phyloP scores from a whole-genome alignment of 2,888 invertebrate species.

The Mayetiola destructor region DNA sequence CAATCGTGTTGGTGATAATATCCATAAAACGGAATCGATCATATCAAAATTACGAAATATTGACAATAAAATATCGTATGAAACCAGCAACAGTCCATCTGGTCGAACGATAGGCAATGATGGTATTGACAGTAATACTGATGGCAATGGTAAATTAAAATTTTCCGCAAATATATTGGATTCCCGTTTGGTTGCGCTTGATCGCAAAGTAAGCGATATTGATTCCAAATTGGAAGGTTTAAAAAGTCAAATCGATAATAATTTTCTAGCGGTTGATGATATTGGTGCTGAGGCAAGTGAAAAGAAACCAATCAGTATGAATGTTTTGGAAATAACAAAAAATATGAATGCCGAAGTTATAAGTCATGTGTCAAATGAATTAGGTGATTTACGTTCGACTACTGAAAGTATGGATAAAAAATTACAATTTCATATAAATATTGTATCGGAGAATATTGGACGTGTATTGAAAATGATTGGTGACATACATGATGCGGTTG shows the following conservation, averaged over 20 bases:
- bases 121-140: neutral
- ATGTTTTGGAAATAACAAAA: constrained; percentile 68
- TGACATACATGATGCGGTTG: constrained; percentile 70
- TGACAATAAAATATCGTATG: constrained; percentile 59
- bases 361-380: constrained; percentile 65
- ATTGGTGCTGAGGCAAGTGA: constrained; percentile 78
- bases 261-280: constrained; percentile 65
- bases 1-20: constrained; percentile 66
- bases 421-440: constrained; percentile 68
- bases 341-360: constrained; percentile 69
- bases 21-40: constrained; percentile 70
- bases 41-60: constrained; percentile 60
- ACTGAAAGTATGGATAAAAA: constrained; percentile 68
- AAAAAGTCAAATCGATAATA: constrained; percentile 70
- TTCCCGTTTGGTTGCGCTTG: constrained; percentile 52
- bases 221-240: constrained; percentile 62
- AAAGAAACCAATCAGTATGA: constrained; percentile 71
- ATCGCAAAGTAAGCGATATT: constrained; percentile 72
- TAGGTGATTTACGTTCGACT: constrained; percentile 61
- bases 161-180: constrained; percentile 40
- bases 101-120: constrained; percentile 27
- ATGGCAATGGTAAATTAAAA: constrained; percentile 15
- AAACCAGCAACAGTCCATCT: constrained; percentile 30
- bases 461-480: constrained; percentile 63
- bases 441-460: constrained; percentile 67